Percentiles rank a stretch among this genome's conserved stretches.
These are phyloP conservation scores for Archips crataeganus DNA, from an alignment of 2,888 invertebrate species.

Conservation along the genomic window DNA sequence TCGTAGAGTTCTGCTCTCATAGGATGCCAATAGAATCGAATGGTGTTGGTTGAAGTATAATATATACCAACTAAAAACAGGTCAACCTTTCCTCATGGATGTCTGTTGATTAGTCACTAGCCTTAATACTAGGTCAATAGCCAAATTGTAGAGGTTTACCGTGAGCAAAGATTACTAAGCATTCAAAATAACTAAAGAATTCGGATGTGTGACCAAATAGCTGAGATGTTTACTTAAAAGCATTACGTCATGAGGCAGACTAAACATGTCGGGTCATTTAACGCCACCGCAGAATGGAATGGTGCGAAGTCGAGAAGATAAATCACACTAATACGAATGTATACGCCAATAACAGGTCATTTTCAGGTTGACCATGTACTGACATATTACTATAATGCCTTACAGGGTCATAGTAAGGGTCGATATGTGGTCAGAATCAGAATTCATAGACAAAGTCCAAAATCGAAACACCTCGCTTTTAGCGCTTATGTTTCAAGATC, in stretches of 20 bases:
- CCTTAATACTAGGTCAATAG: conserved; percentile 14
- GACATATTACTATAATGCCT: background rate
- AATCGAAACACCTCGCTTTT: no score
- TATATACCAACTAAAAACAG: background rate
- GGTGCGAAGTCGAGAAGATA: conserved; percentile 25
- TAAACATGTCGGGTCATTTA: conserved; percentile 30
- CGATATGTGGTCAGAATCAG: no score
- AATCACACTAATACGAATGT: conserved; percentile 22
- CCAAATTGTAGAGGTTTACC: conserved; percentile 5
- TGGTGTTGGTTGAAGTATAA: background rate
- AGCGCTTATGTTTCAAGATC: no score
- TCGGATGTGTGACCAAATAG: conserved; percentile 39
- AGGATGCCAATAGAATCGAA: no score
- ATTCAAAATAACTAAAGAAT: conserved; percentile 32
- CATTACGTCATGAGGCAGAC: conserved; percentile 27
- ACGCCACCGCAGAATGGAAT: conserved; percentile 30
- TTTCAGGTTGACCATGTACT: background rate
- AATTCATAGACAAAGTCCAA: no score
- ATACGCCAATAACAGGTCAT: background rate
- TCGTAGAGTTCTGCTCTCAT: no score
- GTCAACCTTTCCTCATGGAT: background rate
- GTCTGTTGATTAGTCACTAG: conserved; percentile 1
- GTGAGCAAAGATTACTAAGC: conserved; percentile 19
- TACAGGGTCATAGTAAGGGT: no score
- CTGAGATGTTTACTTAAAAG: conserved; percentile 34